Percentiles rank a stretch among this genome's conserved stretches.
Conservation (phyloP, 2,888 invertebrate species). For the Myopa tessellatipennis region DNA sequence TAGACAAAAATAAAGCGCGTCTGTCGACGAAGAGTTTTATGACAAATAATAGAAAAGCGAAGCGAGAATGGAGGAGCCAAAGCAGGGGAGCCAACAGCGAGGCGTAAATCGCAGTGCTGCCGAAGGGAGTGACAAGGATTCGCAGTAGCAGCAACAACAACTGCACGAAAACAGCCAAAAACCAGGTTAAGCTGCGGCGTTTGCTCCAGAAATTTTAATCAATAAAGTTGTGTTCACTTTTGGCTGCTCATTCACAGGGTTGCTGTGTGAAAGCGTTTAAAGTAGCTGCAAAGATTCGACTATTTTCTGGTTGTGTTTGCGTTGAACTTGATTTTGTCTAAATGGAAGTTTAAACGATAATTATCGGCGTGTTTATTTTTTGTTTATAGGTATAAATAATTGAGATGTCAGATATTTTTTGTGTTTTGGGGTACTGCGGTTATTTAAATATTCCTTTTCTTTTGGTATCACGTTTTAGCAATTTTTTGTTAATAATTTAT, state of each 20-base stretch:
- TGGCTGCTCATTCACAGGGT: background rate
- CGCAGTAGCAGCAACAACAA: background rate
- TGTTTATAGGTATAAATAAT: constrained; percentile 54
- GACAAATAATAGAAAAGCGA: constrained; percentile 41
- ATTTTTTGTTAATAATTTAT: constrained; percentile 42
- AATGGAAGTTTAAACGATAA: constrained; percentile 2
- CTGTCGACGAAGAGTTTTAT: background rate
- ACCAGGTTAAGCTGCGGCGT: constrained; percentile 41
- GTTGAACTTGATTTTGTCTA: constrained; percentile 15
- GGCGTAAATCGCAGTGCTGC: background rate
- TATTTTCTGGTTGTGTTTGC: background rate
- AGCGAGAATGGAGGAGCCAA: background rate
- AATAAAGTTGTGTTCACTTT: constrained; percentile 40
- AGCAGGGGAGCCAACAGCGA: constrained; percentile 5
- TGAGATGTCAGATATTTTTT: constrained; percentile 47
- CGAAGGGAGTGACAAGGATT: background rate
- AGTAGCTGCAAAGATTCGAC: background rate
- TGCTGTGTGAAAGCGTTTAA: background rate
- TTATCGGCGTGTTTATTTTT: background rate
- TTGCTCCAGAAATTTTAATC: constrained; percentile 46
- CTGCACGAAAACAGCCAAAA: constrained; percentile 25
- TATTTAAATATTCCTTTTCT: constrained; percentile 21
- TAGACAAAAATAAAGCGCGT: too few relatives aligned
- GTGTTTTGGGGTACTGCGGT: constrained; percentile 27
- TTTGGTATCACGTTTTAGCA: constrained; percentile 34